Base-by-base conservation (phyloP, 2,888 invertebrate species). In the Parnassius smintheus region DNA sequence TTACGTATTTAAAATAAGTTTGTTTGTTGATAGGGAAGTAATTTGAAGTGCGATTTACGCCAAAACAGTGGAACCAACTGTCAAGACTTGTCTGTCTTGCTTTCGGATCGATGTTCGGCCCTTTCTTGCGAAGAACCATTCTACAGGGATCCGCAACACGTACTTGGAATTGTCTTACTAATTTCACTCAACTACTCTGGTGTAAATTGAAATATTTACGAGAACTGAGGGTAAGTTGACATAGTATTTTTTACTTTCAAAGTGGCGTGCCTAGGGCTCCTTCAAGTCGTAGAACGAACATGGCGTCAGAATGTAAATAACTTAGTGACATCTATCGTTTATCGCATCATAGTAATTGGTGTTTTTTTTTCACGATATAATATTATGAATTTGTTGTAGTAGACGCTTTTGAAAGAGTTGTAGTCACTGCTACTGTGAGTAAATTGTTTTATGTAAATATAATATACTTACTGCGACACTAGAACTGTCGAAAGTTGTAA, bases 71-170 rank as follows among this genome's bases (percentile, higher is more conserved):
- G 75, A 75, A 77, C 81, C 84, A 83, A 87, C 82, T 76, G 80
- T 83, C 78, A 77, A 78, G 75, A 75, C 77, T 79, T 78, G 81
- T 80, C 77, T 79, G 82, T 80, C 78, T 85, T 73, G 82, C 83
- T 92, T 89, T 93, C 92, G 93, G 93, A 94, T 94, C 94, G 93
- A 94, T 94, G 94, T 94, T 94, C 89, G 93, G 93, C 88, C 93
- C 93, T 90, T 90, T 93, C 88, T 83, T 93, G 88, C 92, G 91
- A 91, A 92, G 93, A 92, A 92, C 92, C 86, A 88, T 94, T 87
- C 89, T 94, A 92, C 94, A 94, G 92, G 94, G 93, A 87, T 94
- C 94, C 83, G 94, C 94, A 79, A 90, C 93, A 76, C 93, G 93
- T 87, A 94, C 94, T 93, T 94, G 94, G 94, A 94, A 94, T 91